Evolutionary conservation across 64 coral and sea anemone genomes (phyloP).

Genomic region (Pachyseris speciosa): DNA sequence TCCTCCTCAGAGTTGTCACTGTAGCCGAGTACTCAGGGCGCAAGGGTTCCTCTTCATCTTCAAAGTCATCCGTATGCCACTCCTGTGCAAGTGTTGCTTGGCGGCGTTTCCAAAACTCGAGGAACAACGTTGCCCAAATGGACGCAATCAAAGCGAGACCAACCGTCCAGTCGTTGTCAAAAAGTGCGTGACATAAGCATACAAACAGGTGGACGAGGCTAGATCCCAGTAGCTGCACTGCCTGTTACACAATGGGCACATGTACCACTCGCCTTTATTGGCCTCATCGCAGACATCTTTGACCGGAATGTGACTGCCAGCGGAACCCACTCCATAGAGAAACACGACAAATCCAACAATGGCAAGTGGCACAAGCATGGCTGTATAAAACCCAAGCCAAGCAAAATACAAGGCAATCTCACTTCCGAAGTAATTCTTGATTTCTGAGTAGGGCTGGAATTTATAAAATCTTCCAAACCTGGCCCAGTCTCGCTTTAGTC

Average conservation of each 20-base stretch:
- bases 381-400: conserved; percentile 96
- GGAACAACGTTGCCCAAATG: conserved; percentile 87
- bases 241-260: conserved; percentile 94
- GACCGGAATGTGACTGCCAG: conserved; percentile 68
- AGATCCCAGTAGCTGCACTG: conserved; percentile 94
- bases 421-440: conserved; percentile 97
- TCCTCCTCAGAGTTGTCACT: conserved; percentile 76
- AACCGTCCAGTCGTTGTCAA: conserved; percentile 91
- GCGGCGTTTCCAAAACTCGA: conserved; percentile 92
- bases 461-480: conserved; percentile 73
- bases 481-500: conserved; percentile 86
- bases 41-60: conserved; percentile 87
- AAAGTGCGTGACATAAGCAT: conserved; percentile 75
- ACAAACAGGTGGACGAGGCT: conserved; percentile 64
- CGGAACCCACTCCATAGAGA: conserved; percentile 82
- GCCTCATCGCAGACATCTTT: conserved; percentile 66
- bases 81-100: conserved; percentile 81
- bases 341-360: conserved; percentile 86
- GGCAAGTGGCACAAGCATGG: conserved; percentile 89
- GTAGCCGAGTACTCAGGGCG: conserved; percentile 80
- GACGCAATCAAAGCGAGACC: conserved; percentile 80
- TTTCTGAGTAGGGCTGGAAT: conserved; percentile 86
- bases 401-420: conserved; percentile 92
- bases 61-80: conserved; percentile 86
- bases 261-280: conserved; percentile 45